A percentile compares a stretch with the other conserved stretches of the same genome.
phyloP scores from a whole-genome alignment of 2,797 vertebrate genomes.

The Pipistrellus pygmaeus region DNA sequence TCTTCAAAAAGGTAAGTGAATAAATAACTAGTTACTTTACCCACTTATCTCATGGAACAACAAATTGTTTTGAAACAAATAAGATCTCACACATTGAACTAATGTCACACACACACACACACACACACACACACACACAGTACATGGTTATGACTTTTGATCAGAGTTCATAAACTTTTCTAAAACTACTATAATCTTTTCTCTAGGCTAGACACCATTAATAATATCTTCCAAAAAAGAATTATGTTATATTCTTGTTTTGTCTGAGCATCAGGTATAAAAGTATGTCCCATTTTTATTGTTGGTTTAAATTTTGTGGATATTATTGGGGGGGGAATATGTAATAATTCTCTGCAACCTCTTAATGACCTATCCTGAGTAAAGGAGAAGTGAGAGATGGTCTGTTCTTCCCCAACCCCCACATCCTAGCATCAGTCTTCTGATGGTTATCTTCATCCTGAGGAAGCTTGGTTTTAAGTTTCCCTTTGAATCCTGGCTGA shows the following conservation, averaged over 20 bases:
- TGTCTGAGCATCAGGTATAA: background rate
- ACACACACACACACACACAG: background rate
- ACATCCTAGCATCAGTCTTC: background rate
- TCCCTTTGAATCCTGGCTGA: conserved; percentile 75
- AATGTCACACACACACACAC: background rate
- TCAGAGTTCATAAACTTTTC: background rate
- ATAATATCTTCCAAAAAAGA: background rate
- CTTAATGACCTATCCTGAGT: background rate
- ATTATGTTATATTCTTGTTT: background rate
- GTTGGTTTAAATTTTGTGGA: background rate
- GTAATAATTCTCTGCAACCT: background rate
- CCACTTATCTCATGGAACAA: background rate
- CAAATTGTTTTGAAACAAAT: background rate
- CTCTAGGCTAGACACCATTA: background rate
- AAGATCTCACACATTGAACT: background rate
- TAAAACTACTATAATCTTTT: background rate
- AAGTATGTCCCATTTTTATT: conserved; percentile 22
- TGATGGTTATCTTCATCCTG: conserved; percentile 73
- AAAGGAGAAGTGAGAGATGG: conserved; percentile 40
- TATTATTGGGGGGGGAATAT: background rate
- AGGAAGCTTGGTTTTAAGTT: conserved; percentile 71
- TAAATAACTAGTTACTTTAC: background rate
- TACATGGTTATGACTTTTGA: background rate
- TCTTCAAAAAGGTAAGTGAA: background rate
- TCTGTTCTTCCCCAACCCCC: conserved; percentile 34